Evolutionary conservation across 37 sponge, comb jelly and placozoan genomes (phyloP), one percentile per base, ranked within the genome.

Genomic region (Agelas oroides): DNA sequence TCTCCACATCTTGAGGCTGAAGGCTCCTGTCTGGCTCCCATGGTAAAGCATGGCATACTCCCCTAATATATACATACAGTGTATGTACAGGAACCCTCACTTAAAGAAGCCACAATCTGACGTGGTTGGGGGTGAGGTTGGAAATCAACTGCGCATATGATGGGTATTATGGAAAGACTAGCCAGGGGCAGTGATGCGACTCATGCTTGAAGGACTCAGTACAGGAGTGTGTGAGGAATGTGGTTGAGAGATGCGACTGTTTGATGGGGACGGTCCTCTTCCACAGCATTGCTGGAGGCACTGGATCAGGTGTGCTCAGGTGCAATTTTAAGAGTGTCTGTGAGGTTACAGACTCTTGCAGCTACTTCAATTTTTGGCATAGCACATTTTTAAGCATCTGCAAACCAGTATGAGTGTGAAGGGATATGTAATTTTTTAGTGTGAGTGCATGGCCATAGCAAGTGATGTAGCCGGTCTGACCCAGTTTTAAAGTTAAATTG

Each of bases 21-120:
- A 92, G n/a, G 95, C 95, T 12, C 92, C 92, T 32, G 92, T 92
- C 21, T 66, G 15, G 58, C 88, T 88, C 20, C 90, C 92, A 78
- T 95, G 92, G 63, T 88, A 86, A 23, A 97, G 76, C 97, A 97
- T 97, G 6, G 95, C 97, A 87, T 94, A 97, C 71, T 97, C 97
- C 23, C 97, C 97, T 77, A 95, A 97, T 46, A 95, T 92, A 80
- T 91, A 40, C 20, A 53, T n/a, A n/a, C n/a, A n/a, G n/a, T n/a
- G n/a, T n/a, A n/a, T n/a, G n/a, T n/a, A n/a, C n/a, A n/a, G n/a
- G n/a, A n/a, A n/a, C n/a, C n/a, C n/a, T n/a, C n/a, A n/a, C n/a
- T n/a, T n/a, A 31, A 15, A 60, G 11, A 15, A 5, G 31, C 1
- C 5, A 5, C 5, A n/a, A 30, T n/a, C n/a, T n/a, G n/a, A n/a